Evolutionary conservation across 2,113 vertebrate genomes (phyloP).

Genomic region (Cyphomyrus discorhynchus): DNA sequence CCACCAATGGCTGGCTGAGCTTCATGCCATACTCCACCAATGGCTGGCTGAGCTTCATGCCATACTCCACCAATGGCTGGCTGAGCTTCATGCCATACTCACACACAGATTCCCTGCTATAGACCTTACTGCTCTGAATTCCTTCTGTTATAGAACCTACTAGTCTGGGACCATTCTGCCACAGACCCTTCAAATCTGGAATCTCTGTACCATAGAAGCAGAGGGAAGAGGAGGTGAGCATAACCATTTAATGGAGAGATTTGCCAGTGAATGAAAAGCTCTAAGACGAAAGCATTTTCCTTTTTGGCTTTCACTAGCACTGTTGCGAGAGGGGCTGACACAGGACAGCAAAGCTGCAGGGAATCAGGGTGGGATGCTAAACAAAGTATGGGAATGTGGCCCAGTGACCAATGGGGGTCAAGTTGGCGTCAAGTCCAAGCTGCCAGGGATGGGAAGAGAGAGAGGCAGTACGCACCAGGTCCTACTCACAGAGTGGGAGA

Average conservation of each 20-base stretch:
- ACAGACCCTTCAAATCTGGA: background rate
- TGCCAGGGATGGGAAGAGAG: background rate
- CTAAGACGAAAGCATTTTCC: background rate
- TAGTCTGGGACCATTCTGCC: background rate
- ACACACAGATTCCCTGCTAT: background rate
- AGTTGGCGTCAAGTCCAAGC: background rate
- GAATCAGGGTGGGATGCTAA: background rate
- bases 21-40: background rate
- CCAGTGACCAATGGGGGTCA: background rate
- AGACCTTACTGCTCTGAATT: too few species aligned
- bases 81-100: background rate
- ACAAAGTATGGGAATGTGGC: background rate
- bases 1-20: background rate
- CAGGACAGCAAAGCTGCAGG: background rate
- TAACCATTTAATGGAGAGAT: background rate
- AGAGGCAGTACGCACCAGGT: background rate
- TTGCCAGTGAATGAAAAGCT: background rate
- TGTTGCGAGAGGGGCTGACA: background rate
- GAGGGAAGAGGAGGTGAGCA: background rate
- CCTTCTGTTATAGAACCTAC: background rate
- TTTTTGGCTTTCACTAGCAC: background rate
- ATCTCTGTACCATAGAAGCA: background rate
- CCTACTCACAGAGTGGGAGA: background rate
- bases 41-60: background rate
- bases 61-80: background rate